Percentiles rank a stretch among this genome's conserved stretches.
These are phyloP conservation scores for Cyprinella venusta DNA, from an alignment of 2,797 vertebrate genomes.

Conservation along the genomic window DNA sequence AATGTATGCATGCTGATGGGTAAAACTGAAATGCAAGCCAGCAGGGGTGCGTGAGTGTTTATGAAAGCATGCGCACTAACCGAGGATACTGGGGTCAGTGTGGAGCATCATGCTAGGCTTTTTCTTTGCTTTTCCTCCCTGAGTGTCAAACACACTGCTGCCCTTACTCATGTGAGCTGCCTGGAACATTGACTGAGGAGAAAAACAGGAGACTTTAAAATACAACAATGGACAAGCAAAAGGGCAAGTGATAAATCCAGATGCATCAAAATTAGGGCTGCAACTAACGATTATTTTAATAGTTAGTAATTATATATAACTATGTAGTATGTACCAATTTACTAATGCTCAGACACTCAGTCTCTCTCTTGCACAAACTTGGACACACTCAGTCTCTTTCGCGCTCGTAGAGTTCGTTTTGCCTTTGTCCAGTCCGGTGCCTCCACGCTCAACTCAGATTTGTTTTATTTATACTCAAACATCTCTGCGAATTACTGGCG, in stretches of 20 bases:
- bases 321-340: too few species aligned
- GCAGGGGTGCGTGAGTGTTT: slow-evolving; percentile 24
- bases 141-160: slow-evolving; percentile 69
- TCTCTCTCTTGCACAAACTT: too few species aligned
- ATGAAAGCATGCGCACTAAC: slow-evolving; percentile 59
- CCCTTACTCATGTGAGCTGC: slow-evolving; percentile 75
- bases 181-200: slow-evolving; percentile 75
- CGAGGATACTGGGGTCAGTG: slow-evolving; percentile 81
- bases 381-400: too few species aligned
- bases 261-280: not conserved
- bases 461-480: too few species aligned
- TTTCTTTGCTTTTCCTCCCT: slow-evolving; percentile 78
- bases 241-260: not conserved
- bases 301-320: too few species aligned
- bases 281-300: too few species aligned
- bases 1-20: slow-evolving; percentile 41
- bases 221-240: not conserved
- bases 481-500: too few species aligned
- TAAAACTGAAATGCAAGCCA: not conserved
- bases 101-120: slow-evolving; percentile 77
- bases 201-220: not conserved
- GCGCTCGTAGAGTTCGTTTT: too few species aligned
- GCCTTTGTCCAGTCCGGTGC: too few species aligned
- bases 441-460: too few species aligned
- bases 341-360: too few species aligned